Percentiles rank a stretch among this genome's conserved stretches.
phyloP scores from a whole-genome alignment of 2,888 invertebrate species.

The Chloromyia formosa region DNA sequence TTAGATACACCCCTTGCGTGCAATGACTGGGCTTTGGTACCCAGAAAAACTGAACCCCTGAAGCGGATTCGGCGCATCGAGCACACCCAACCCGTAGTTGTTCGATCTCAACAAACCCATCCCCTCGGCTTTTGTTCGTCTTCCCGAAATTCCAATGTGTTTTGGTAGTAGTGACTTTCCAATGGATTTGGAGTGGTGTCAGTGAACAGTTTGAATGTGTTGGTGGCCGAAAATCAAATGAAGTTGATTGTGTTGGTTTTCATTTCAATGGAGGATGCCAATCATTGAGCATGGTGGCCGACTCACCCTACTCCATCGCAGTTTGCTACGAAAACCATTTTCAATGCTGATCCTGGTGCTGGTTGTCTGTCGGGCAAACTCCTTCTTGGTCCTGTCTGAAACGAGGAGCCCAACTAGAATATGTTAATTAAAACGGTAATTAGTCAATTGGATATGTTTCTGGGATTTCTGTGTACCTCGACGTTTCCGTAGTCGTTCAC shows the following conservation, averaged over 20 bases:
- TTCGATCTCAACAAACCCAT: constrained; percentile 36
- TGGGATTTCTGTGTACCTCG: constrained; percentile 44
- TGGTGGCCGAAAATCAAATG: not conserved
- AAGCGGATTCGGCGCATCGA: not conserved
- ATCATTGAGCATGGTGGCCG: constrained; percentile 51
- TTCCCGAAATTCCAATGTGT: constrained; percentile 43
- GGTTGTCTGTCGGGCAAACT: constrained; percentile 3
- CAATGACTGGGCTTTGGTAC: not conserved
- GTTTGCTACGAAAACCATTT: constrained; percentile 19
- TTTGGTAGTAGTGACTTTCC: constrained; percentile 51
- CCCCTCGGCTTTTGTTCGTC: constrained; percentile 41
- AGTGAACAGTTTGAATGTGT: not conserved
- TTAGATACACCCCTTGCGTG: not conserved
- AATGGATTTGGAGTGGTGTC: constrained; percentile 53
- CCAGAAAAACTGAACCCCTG: constrained; percentile 1
- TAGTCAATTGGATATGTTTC: constrained; percentile 51
- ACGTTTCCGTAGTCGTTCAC: constrained; percentile 21
- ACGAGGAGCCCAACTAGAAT: constrained; percentile 48
- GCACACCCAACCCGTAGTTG: constrained; percentile 13
- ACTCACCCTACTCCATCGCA: not conserved
- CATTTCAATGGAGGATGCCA: constrained; percentile 63
- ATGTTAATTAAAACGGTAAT: constrained; percentile 52
- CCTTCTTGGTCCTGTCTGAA: not conserved
- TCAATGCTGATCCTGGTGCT: constrained; percentile 26
- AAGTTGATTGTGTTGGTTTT: constrained; percentile 20